Percentiles rank a stretch among this genome's conserved stretches.
Evolutionary conservation across 2,113 vertebrate genomes (phyloP).

Genomic region (Spermophilus dauricus): DNA sequence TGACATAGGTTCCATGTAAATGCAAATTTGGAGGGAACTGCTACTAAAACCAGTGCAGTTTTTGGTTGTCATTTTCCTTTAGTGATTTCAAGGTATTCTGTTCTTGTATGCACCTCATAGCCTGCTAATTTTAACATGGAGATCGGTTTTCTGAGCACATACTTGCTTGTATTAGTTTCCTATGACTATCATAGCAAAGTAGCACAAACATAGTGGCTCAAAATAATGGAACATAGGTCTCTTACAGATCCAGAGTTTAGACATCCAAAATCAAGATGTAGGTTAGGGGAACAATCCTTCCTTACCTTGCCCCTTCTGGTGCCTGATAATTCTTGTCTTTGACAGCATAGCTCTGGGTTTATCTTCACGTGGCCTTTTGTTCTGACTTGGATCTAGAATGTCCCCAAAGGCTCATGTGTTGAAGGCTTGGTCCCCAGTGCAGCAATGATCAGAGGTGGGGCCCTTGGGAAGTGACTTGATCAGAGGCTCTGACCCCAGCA

Average conservation of each 20-base stretch:
- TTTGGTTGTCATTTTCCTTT: not conserved
- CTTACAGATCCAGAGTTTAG: too few relatives aligned
- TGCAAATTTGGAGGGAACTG: not conserved
- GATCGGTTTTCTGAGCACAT: slow-evolving; percentile 36
- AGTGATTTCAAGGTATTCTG: not conserved
- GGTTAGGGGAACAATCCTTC: not conserved
- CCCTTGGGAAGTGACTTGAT: not conserved
- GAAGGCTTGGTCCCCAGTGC: not conserved
- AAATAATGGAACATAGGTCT: not conserved
- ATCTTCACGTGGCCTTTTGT: not conserved
- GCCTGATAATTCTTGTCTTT: not conserved
- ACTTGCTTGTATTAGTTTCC: not conserved
- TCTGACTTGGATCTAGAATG: not conserved
- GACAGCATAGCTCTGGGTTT: not conserved
- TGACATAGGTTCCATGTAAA: not conserved
- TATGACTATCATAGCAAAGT: not conserved
- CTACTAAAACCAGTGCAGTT: not conserved
- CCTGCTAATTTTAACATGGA: slow-evolving; percentile 8
- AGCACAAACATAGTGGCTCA: not conserved
- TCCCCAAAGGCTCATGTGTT: not conserved
- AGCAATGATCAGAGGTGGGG: not conserved
- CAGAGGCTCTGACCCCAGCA: not conserved
- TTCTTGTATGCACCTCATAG: not conserved
- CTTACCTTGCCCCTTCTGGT: not conserved
- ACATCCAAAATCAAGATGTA: not conserved